Evolutionary conservation across 2,888 invertebrate genomes (phyloP), one percentile per base, ranked within the genome.

Genomic region (Drosophila kambysellisi): DNA sequence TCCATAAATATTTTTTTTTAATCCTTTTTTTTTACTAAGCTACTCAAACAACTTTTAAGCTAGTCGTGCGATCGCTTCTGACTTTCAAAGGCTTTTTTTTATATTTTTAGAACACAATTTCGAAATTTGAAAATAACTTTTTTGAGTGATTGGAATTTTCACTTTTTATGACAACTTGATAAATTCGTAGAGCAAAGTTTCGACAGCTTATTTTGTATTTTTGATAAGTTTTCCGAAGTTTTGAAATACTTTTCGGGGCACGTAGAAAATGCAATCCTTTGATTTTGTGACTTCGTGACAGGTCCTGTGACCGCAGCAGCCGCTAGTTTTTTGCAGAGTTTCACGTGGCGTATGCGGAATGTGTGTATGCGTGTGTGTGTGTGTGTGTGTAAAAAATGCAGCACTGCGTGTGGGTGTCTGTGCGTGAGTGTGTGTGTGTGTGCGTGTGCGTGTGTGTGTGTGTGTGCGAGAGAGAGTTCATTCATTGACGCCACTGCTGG

Each of bases 341-440:
- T 57, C 61, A 88, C 75, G 74, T 64, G 76, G 73, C 87, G 87
- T 89, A 87, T 87, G 87, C 87, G 89, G 79, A 79, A 89, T 89
- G 79, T 63, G 73, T 58, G 59, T 25, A 25, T 65, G 74, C 56
- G 70, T 53, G 46, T 25, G 25, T 53, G 41, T 12, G 46, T 33
- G 17, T 51, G 73, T 58, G 59, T 65, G 74, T 58, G 70, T 53
- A 67, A 71, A 64, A 66, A 76, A 66, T 52, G 80, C 74, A 59
- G 51, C 25, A 35, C 32, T 29, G 52, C 43, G 46, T 25, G 25
- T 53, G 41, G 15, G 46, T 33, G 17, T 51, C 52, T 29, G 41
- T 60, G 54, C 48, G 52, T 50, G 51, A 63, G 39, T 39, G 66
- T 59, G 46, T 59, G 43, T 51, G 48, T 39, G 41, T 51, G 70